Percentiles rank a stretch among this genome's conserved stretches.
Conservation (phyloP, 1,140 invertebrate genomes). For the Microplitis mediator region DNA sequence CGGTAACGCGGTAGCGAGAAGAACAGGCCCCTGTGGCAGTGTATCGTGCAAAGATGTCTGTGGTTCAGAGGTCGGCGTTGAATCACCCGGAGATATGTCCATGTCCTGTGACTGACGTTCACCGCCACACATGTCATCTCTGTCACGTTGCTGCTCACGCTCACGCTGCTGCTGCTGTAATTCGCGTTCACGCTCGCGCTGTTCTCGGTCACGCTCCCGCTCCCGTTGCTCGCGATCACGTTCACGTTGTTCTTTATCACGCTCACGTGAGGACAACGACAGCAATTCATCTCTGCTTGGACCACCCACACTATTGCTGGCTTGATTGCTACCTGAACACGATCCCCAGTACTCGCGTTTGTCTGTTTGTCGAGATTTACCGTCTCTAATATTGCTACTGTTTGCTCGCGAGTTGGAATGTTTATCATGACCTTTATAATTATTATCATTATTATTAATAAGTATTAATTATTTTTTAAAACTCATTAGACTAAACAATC, state of each 20-base stretch:
- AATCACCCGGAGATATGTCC: slow-evolving; percentile 86
- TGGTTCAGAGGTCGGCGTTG: slow-evolving; percentile 78
- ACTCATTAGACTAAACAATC: no score
- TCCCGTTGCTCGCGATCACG: slow-evolving; percentile 47
- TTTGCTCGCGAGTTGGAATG: slow-evolving; percentile 77
- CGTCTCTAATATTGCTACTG: slow-evolving; percentile 59
- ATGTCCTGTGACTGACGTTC: slow-evolving; percentile 72
- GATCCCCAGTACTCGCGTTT: slow-evolving; percentile 61
- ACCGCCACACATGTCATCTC: slow-evolving; percentile 27
- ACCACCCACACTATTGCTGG: slow-evolving; percentile 37
- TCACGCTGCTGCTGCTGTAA: slow-evolving; percentile 51
- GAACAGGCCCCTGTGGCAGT: slow-evolving; percentile 64
- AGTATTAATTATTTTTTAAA: background rate
- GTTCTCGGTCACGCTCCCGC: slow-evolving; percentile 33
- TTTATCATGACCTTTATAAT: slow-evolving; percentile 71
- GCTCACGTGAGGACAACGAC: slow-evolving; percentile 40
- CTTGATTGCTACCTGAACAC: slow-evolving; percentile 29
- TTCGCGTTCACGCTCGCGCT: slow-evolving; percentile 35
- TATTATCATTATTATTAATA: slow-evolving; percentile 5
- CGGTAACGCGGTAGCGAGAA: slow-evolving; percentile 73
- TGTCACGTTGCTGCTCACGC: slow-evolving; percentile 42
- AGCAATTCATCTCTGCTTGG: slow-evolving; percentile 47
- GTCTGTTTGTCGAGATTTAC: slow-evolving; percentile 58
- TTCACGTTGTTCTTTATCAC: slow-evolving; percentile 47
- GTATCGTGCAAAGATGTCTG: slow-evolving; percentile 55